Evolutionary conservation across 2,888 invertebrate species (phyloP).

Genomic region (Caenorhabditis sulstoni): DNA sequence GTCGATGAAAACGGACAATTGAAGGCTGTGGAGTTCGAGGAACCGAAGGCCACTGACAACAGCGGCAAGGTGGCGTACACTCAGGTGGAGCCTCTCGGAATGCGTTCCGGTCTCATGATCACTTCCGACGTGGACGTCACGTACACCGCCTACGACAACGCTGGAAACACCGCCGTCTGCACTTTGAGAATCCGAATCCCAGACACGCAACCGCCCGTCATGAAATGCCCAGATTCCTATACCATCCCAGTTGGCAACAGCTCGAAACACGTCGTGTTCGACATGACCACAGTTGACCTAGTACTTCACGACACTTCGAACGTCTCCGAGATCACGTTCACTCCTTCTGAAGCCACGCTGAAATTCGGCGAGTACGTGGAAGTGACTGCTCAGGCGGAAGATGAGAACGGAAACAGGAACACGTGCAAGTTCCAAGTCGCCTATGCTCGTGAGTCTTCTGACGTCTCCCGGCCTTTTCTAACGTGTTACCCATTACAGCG

Average conservation of each 20-base stretch:
- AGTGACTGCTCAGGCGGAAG: constrained; percentile 75
- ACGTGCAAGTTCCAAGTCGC: constrained; percentile 80
- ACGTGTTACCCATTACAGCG: constrained; percentile 65
- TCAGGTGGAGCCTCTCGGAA: constrained; percentile 93
- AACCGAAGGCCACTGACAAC: constrained; percentile 94
- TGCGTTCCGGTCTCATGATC: constrained; percentile 81
- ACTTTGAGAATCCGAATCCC: constrained; percentile 89
- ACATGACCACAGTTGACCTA: constrained; percentile 75
- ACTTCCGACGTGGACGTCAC: constrained; percentile 81
- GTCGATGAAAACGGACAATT: constrained; percentile 90
- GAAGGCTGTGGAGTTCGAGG: constrained; percentile 92
- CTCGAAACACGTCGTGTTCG: constrained; percentile 74
- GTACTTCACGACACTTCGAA: constrained; percentile 80
- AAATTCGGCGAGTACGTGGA: constrained; percentile 65
- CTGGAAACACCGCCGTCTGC: constrained; percentile 97
- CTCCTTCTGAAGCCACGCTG: constrained; percentile 73
- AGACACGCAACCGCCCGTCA: constrained; percentile 79
- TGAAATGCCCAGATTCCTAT: constrained; percentile 81
- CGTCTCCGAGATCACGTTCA: constrained; percentile 75
- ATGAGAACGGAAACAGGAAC: constrained; percentile 78
- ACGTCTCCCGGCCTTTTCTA: no score
- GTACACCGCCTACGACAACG: constrained; percentile 96
- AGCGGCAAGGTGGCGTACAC: constrained; percentile 91
- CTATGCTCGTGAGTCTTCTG: constrained; percentile 66
- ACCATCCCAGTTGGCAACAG: constrained; percentile 70